Conservation (phyloP, 2,113 vertebrate species). For the Morone chrysops region DNA sequence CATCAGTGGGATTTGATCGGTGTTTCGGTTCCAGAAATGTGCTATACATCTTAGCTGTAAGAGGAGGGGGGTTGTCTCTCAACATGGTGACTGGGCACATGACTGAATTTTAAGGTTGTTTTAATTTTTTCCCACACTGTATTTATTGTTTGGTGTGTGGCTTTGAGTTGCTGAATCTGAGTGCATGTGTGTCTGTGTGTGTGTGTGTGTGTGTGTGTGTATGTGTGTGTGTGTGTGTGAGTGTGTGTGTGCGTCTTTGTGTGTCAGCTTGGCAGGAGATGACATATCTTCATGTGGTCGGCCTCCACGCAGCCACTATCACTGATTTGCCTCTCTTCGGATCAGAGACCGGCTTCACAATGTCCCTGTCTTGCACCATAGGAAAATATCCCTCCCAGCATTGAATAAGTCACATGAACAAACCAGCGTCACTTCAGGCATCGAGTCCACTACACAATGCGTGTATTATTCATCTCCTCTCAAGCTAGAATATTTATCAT, state of each 20-base stretch:
- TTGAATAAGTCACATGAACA: constrained; percentile 65
- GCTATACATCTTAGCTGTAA: constrained; percentile 24
- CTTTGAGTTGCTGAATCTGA: constrained; percentile 42
- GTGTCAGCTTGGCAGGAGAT: constrained; percentile 45
- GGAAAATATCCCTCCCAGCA: constrained; percentile 53
- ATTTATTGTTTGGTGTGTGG: constrained; percentile 74
- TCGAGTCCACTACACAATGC: constrained; percentile 42
- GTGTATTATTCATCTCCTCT: constrained; percentile 65
- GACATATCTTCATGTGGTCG: constrained; percentile 50
- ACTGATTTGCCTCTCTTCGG: constrained; percentile 40
- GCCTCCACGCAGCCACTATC: constrained; percentile 45
- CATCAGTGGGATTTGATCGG: constrained; percentile 49
- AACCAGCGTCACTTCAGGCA: constrained; percentile 52
- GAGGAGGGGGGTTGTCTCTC: constrained; percentile 26
- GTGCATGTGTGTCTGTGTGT: constrained; percentile 25
- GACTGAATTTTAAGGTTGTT: constrained; percentile 42
- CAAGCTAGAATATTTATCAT: constrained; percentile 54
- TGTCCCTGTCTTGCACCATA: constrained; percentile 50
- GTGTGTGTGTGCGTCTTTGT: neutral
- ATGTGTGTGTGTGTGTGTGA: constrained; percentile 25
- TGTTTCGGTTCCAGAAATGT: constrained; percentile 27
- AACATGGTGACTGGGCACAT: constrained; percentile 32
- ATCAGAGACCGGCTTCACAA: constrained; percentile 52
- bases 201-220: constrained; percentile 22
- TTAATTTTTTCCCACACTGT: constrained; percentile 38